Conservation (phyloP, 2,797 vertebrate species). For the Cetoscarus ocellatus region DNA sequence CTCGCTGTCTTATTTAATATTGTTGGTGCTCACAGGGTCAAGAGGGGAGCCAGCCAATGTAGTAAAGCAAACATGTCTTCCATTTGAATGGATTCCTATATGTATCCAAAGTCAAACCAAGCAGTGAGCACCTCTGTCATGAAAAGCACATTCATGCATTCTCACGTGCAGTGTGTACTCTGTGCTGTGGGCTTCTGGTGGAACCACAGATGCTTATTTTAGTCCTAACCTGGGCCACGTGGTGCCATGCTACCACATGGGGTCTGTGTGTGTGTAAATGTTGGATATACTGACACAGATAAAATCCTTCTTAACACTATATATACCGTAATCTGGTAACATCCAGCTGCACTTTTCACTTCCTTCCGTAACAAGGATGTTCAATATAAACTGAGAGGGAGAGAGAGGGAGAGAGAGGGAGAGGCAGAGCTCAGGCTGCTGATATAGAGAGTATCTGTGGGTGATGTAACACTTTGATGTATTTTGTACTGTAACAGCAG, state of each 20-base stretch:
- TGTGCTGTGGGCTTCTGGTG: constrained; percentile 51
- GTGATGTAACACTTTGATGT: constrained; percentile 43
- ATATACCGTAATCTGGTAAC: constrained; percentile 71
- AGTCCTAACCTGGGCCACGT: constrained; percentile 51
- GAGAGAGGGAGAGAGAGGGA: constrained; percentile 26
- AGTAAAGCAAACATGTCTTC: constrained; percentile 38
- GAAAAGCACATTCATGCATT: constrained; percentile 50
- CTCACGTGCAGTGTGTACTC: constrained; percentile 40
- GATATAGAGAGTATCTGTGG: constrained; percentile 14
- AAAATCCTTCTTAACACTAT: constrained; percentile 70
- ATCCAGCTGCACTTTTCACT: constrained; percentile 60
- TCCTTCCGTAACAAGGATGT: constrained; percentile 34
- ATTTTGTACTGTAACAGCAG: constrained; percentile 17
- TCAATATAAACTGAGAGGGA: constrained; percentile 25
- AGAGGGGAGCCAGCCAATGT: constrained; percentile 41
- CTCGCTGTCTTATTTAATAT: constrained; percentile 54
- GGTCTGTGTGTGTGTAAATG: constrained; percentile 5
- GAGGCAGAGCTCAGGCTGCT: constrained; percentile 28
- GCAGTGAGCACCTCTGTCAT: constrained; percentile 39
- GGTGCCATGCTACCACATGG: constrained; percentile 25
- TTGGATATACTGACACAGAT: constrained; percentile 65
- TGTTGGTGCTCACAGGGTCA: constrained; percentile 24
- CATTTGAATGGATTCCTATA: constrained; percentile 42
- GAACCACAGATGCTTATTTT: constrained; percentile 63
- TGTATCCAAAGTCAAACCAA: constrained; percentile 45